Base-by-base conservation (phyloP, 1,140 invertebrate species). In the Riptortus pedestris region DNA sequence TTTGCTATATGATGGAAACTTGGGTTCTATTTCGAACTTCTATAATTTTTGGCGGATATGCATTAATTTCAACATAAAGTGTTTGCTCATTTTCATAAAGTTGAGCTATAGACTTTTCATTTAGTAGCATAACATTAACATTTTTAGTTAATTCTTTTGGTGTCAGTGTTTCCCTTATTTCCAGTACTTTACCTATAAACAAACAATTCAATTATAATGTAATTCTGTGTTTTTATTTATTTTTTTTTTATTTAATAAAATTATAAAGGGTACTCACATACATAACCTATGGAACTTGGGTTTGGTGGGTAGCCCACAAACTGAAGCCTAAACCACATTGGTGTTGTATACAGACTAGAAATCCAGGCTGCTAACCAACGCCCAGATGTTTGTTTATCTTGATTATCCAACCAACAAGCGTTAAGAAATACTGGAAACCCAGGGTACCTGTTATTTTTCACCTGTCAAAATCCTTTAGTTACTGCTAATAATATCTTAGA, bases 381-480 rank as follows among this genome's bases (percentile, higher is more conserved):
- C 27, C 27, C 24, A 4, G 52, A 43, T 14, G 24, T 24, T 45
- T 24, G 14, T 62, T 45, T 9, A 4, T 27, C 38, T 22, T 38
- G 2, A 2, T 22, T 29, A n/a, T 38, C n/a, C 24, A 62, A 22
- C 14, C 60, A 45, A 38, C 43, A 62, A 9, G 20, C 38, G 27
- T 62, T 16, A 4, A 62, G 24, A 7, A 62, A 45, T n/a, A 62
- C 18, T 28, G 60, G 60, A 20, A 62, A 43, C 24, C 47, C 60
- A n/a, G 60, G 43, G n/a, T 62, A 27, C 24, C 38, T 27, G 18
- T 62, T 24, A 24, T 43, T 16, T 45, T 45, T 45, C 29, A 43
- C 27, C 22, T 45, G 18, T 45, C 20, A 47, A 62, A 45, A 18
- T 20, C 38, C 58, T 38, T 20, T 20, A 60, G n/a, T n/a, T n/a